These are phyloP conservation scores for Cyclopterus lumpus DNA, from an alignment of 2,797 vertebrate species.

Conservation along the genomic window DNA sequence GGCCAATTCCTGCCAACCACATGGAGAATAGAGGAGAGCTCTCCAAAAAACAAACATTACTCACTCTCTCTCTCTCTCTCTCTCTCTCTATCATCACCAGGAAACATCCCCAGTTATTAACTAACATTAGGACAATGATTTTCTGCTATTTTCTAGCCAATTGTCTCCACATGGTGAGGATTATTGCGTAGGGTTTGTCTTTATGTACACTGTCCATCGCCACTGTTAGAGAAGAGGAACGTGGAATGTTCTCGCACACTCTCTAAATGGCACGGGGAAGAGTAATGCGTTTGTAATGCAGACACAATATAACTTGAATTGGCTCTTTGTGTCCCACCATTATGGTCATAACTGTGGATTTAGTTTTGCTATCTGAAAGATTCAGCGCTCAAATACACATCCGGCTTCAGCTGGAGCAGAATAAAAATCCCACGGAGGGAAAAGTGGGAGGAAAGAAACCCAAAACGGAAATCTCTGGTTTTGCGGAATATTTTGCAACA, in stretches of 20 bases:
- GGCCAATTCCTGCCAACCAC: conserved; percentile 62
- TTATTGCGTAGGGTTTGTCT: not conserved
- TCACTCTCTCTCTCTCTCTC: conserved; percentile 41
- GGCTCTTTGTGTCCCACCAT: conserved; percentile 35
- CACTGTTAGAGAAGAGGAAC: conserved; percentile 4
- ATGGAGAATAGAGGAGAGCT: conserved; percentile 50
- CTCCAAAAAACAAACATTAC: conserved; percentile 55
- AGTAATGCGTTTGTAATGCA: conserved; percentile 28
- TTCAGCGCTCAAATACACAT: conserved; percentile 57
- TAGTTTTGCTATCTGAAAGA: conserved; percentile 40
- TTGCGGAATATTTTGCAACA: conserved; percentile 76
- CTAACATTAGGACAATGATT: too few relatives aligned
- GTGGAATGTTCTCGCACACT: conserved; percentile 13
- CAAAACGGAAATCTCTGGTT: conserved; percentile 68
- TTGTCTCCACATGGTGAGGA: not conserved
- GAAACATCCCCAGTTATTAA: too few relatives aligned
- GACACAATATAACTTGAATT: conserved; percentile 30
- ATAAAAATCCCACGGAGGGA: conserved; percentile 49
- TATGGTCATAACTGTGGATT: conserved; percentile 32
- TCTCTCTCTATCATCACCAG: not conserved
- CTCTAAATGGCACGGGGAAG: conserved; percentile 27
- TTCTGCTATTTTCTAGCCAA: not conserved
- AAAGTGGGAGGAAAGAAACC: not conserved
- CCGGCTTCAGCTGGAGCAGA: conserved; percentile 51
- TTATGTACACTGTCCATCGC: not conserved